Evolutionary conservation across 2,888 invertebrate genomes (phyloP).

Genomic region (Protodeltote pygarga): DNA sequence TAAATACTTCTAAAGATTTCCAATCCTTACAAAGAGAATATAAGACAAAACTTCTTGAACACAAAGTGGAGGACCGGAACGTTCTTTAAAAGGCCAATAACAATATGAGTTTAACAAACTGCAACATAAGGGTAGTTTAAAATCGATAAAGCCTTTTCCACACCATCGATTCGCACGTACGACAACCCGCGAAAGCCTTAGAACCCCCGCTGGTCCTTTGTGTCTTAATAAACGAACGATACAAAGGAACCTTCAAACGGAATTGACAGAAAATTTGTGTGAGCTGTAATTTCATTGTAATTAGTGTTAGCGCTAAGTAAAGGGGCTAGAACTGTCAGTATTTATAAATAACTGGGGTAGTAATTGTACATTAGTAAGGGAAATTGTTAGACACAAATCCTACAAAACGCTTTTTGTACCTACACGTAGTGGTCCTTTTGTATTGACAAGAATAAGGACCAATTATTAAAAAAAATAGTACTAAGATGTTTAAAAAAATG

Average conservation of each 20-base stretch:
- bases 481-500: no score
- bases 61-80: constrained; percentile 38
- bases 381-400: no score
- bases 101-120: constrained; percentile 74
- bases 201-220: constrained; percentile 65
- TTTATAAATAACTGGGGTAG: neutral
- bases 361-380: constrained; percentile 7
- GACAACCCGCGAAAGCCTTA: constrained; percentile 39
- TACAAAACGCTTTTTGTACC: no score
- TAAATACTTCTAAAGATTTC: constrained; percentile 1
- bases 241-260: constrained; percentile 72
- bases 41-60: constrained; percentile 38
- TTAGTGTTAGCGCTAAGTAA: constrained; percentile 31
- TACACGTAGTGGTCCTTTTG: no score
- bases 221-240: constrained; percentile 64
- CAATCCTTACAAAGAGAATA: constrained; percentile 18
- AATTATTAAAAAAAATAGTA: no score
- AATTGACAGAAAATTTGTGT: constrained; percentile 72
- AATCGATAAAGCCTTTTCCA: constrained; percentile 74
- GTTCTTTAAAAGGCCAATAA: constrained; percentile 68
- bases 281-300: constrained; percentile 52
- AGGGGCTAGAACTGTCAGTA: constrained; percentile 18
- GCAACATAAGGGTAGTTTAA: constrained; percentile 69
- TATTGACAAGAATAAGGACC: no score
- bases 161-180: constrained; percentile 70